Evolutionary conservation across 2,797 vertebrate genomes (phyloP).

Genomic region (Sebastes melanostomus): DNA sequence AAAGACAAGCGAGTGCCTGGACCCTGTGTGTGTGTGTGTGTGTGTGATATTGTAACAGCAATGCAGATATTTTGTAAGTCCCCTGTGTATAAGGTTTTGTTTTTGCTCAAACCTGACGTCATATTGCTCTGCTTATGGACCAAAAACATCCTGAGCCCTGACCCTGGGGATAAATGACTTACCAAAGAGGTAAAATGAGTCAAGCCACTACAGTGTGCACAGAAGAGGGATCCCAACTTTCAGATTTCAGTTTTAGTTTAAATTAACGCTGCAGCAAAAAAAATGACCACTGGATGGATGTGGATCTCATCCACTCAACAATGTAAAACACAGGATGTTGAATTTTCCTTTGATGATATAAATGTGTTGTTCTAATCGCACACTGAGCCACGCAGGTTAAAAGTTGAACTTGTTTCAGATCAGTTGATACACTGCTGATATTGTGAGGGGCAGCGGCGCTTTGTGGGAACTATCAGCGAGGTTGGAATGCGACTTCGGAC

Average conservation of each 20-base stretch:
- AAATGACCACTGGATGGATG: background rate
- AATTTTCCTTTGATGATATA: background rate
- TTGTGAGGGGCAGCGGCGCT: background rate
- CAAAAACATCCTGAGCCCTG: background rate
- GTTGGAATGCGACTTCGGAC: slow-evolving; percentile 32
- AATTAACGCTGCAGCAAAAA: background rate
- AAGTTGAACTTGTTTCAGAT: background rate
- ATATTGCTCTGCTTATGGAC: background rate
- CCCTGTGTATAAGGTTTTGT: background rate
- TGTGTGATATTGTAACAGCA: background rate
- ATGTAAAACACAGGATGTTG: background rate
- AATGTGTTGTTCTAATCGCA: background rate
- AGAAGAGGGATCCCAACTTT: too few species aligned
- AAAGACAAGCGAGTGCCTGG: background rate
- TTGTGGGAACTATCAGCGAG: slow-evolving; percentile 51
- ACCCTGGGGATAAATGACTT: background rate
- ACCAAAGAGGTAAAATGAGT: slow-evolving; percentile 8
- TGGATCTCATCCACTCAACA: background rate
- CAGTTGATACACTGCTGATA: background rate
- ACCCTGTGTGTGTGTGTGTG: background rate
- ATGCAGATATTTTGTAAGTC: background rate
- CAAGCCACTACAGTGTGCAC: background rate
- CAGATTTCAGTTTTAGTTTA: background rate
- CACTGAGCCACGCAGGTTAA: background rate
- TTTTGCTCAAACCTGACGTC: background rate